Evolutionary conservation across 1,140 invertebrate species (phyloP), one percentile per base, ranked within the genome.

Genomic region (Holotrichia oblita): DNA sequence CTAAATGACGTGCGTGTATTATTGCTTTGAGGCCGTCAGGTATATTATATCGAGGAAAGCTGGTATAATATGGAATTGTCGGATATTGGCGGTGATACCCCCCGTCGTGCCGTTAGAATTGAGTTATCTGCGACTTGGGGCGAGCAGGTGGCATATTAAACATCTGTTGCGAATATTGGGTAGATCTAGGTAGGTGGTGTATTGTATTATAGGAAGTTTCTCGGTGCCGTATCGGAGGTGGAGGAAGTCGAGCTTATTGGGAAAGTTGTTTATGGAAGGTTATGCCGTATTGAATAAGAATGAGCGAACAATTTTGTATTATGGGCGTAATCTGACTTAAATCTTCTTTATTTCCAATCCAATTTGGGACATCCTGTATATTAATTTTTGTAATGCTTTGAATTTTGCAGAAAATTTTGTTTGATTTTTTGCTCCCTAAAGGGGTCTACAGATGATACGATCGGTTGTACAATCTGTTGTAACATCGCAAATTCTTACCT

Each of bases 101-200:
- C 48, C 12, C 48, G 48, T 55, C n/a, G 48, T 55, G 48, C 17
- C 48, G 48, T 55, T 55, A n/a, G 48, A 55, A 55, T 17, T 55
- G 48, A 55, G 48, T 55, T 55, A 55, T 55, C 12, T 55, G 48
- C 48, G 48, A 55, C 14, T 55, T 55, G 48, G 48, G 48, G n/a
- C 48, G 48, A 55, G 48, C 48, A 55, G 48, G 48, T 55, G 48
- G 48, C 48, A 55, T 55, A 55, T 55, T 55, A 55, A 55, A 17
- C 9, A 55, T 55, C 48, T 55, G 48, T 17, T 7, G 12, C 12
- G 48, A 55, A 55, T n/a, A 55, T 55, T 7, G 48, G 9, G 2
- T 3, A 17, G 27, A 34, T 34, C 1, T 34, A 34, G 27, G 27
- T 34, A 34, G 27, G 27, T 34, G 27, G 27, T 34, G 27, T 34